phyloP scores from a whole-genome alignment of 2,797 vertebrate genomes.

The Acrossocheilus wenchowensis region DNA sequence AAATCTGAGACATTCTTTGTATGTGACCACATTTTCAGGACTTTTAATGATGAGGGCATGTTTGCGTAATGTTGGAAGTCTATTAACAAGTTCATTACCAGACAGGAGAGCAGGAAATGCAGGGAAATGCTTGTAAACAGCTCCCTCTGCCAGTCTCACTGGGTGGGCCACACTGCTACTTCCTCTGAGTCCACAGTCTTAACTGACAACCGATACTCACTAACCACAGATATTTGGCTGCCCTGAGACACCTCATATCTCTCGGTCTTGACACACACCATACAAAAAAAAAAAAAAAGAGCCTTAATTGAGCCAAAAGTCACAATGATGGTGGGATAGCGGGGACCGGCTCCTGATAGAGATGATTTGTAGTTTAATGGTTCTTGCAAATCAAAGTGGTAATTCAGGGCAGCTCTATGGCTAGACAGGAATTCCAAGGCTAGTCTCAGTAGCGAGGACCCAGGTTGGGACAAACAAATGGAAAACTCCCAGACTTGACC shows the following conservation, averaged over 20 bases:
- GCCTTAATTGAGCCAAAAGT: constrained; percentile 48
- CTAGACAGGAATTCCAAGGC: constrained; percentile 5
- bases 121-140: constrained; percentile 75
- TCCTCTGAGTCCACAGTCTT: constrained; percentile 49
- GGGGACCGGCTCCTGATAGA: constrained; percentile 30
- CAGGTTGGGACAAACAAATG: constrained; percentile 53
- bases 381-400: constrained; percentile 44
- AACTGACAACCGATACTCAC: constrained; percentile 52
- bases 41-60: constrained; percentile 32
- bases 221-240: constrained; percentile 58
- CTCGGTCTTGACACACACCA: constrained; percentile 63
- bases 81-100: constrained; percentile 56
- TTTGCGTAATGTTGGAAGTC: constrained; percentile 52
- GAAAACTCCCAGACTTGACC: constrained; percentile 47
- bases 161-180: constrained; percentile 76
- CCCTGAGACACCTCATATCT: constrained; percentile 62
- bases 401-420: constrained; percentile 1
- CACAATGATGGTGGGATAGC: constrained; percentile 18
- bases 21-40: constrained; percentile 29
- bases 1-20: constrained; percentile 35
- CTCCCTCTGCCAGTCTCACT: constrained; percentile 69
- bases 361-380: constrained; percentile 41
- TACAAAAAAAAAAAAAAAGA: constrained; percentile 29
- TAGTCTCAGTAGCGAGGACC: constrained; percentile 17
- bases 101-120: constrained; percentile 65